phyloP scores from a whole-genome alignment of 2,113 vertebrate genomes.

The Apistogramma diplotaenia region DNA sequence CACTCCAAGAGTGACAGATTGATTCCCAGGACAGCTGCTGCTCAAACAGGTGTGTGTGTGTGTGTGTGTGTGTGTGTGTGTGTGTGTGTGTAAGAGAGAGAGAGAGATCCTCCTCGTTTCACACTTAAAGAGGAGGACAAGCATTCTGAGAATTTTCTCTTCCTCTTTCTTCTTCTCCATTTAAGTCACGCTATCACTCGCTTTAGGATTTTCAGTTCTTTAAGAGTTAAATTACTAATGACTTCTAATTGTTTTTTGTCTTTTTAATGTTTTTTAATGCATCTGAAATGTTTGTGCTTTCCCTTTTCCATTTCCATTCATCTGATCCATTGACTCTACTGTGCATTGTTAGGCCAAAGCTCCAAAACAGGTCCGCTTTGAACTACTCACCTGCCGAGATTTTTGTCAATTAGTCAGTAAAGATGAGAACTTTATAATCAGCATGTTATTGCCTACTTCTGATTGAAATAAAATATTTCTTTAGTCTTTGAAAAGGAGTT shows the following conservation, averaged over 20 bases:
- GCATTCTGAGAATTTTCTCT: constrained; percentile 33
- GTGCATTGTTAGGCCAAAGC: not conserved
- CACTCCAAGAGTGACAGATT: constrained; percentile 51
- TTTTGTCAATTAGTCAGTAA: not conserved
- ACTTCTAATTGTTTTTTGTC: not conserved
- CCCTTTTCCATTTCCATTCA: not conserved
- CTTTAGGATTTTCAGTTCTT: not conserved
- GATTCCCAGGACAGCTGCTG: constrained; percentile 71
- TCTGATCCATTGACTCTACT: not conserved
- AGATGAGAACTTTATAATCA: not conserved
- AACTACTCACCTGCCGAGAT: not conserved
- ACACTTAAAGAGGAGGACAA: constrained; percentile 55
- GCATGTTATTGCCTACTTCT: not conserved
- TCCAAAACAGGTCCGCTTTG: not conserved
- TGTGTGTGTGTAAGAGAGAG: not conserved
- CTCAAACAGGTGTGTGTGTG: constrained; percentile 66
- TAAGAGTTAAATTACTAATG: no score
- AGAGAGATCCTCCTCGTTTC: constrained; percentile 17
- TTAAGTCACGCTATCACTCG: not conserved
- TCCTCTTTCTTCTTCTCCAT: not conserved
- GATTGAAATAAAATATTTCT: not conserved
- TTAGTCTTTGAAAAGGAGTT: constrained; percentile 5
- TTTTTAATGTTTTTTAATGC: not conserved
- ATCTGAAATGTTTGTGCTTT: not conserved
- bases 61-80: constrained; percentile 16